Conservation (phyloP, 2,113 vertebrate species). For the Dipodomys ordii region DNA sequence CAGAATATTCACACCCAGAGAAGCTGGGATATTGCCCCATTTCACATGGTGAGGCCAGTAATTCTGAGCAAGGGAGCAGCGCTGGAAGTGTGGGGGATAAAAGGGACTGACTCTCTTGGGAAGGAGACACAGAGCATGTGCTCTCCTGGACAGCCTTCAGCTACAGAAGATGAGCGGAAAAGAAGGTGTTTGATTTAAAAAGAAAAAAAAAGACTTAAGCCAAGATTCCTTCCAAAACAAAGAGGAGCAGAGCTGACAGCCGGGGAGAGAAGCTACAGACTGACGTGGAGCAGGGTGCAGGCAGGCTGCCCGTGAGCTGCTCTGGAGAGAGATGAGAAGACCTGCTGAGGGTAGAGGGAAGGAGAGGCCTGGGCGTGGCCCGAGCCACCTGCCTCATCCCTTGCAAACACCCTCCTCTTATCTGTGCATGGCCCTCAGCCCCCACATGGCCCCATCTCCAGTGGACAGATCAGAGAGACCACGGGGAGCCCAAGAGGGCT, state of each 20-base stretch:
- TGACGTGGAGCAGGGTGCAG: neutral
- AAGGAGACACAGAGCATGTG: neutral
- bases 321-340: no score
- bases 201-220: neutral
- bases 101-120: neutral
- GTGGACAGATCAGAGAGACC: neutral
- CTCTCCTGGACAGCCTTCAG: neutral
- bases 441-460: neutral
- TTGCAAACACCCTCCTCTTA: neutral
- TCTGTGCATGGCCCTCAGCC: neutral
- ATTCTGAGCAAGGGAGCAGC: neutral
- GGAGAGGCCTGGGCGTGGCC: neutral
- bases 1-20: neutral
- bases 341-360: neutral
- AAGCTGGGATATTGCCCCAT: neutral
- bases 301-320: neutral
- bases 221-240: neutral
- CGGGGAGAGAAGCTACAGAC: neutral
- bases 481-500: no score
- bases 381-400: neutral
- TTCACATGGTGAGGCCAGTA: neutral
- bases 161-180: neutral
- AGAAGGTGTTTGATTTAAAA: neutral
- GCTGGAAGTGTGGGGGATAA: neutral
- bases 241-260: neutral